Evolutionary conservation across 2,797 vertebrate genomes (phyloP).

Genomic region (Tragopan temminckii): DNA sequence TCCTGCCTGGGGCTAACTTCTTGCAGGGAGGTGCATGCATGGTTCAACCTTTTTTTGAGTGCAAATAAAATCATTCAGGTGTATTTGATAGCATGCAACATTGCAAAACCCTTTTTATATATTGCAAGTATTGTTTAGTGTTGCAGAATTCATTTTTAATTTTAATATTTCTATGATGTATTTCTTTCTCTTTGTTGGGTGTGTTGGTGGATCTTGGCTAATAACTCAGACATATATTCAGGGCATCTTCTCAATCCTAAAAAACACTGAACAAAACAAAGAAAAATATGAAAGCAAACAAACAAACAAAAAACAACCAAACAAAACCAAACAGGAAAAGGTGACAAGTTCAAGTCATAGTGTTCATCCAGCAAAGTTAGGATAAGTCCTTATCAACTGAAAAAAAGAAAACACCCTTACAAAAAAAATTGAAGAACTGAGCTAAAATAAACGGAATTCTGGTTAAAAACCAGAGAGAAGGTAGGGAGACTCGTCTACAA

Average conservation of each 20-base stretch:
- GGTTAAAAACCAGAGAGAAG: neutral
- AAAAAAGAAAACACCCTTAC: neutral
- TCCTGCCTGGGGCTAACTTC: conserved; percentile 4
- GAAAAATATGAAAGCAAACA: neutral
- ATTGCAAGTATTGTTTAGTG: neutral
- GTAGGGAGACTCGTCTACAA: neutral
- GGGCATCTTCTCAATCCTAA: neutral
- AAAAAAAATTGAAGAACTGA: neutral
- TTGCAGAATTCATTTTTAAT: neutral
- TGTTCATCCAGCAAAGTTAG: neutral
- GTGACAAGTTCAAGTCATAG: neutral
- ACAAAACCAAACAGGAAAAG: neutral
- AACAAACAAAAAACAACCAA: neutral
- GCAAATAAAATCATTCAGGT: conserved; percentile 51
- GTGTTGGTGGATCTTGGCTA: neutral
- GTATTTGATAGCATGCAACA: neutral
- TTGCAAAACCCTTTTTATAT: conserved; percentile 1
- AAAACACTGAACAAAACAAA: neutral
- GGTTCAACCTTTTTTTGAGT: neutral
- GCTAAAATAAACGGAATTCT: neutral
- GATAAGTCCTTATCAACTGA: neutral
- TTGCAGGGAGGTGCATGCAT: neutral
- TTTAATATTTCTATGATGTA: neutral
- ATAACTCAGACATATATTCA: neutral
- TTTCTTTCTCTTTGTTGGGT: neutral